A percentile compares a stretch with the other conserved stretches of the same genome.
Evolutionary conservation across 2,113 vertebrate genomes (phyloP).

Genomic region (Mustelus asterias): DNA sequence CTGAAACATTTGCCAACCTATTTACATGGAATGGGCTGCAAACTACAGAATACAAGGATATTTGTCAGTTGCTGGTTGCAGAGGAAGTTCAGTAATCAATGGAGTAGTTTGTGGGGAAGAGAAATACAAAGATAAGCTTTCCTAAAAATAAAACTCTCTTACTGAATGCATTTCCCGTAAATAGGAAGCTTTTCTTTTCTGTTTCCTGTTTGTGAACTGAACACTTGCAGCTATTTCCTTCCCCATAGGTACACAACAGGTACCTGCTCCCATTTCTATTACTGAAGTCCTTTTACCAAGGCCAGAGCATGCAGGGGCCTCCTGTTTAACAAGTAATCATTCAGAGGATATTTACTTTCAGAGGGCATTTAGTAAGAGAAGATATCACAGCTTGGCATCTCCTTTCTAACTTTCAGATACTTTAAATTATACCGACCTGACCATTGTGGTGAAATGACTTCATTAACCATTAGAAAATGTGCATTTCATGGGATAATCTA

Average conservation of each 20-base stretch:
- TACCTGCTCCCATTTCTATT: background rate
- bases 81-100: conserved; percentile 23
- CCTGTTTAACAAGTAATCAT: background rate
- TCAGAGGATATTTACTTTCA: background rate
- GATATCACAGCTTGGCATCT: background rate
- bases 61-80: conserved; percentile 3
- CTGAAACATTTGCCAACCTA: background rate
- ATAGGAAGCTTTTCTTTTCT: conserved; percentile 7
- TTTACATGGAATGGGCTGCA: background rate
- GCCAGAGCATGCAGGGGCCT: background rate
- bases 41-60: background rate
- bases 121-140: conserved; percentile 16
- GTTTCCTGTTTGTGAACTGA: conserved; percentile 25
- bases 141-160: background rate
- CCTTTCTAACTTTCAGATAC: background rate
- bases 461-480: background rate
- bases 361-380: background rate
- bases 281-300: background rate
- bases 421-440: background rate
- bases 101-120: conserved; percentile 1
- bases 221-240: background rate
- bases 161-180: background rate
- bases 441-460: background rate
- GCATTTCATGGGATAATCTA: background rate
- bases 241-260: background rate